Evolutionary conservation across 1,140 invertebrate species (phyloP), one percentile per base, ranked within the genome.

Genomic region (Andricus grossulariae): DNA sequence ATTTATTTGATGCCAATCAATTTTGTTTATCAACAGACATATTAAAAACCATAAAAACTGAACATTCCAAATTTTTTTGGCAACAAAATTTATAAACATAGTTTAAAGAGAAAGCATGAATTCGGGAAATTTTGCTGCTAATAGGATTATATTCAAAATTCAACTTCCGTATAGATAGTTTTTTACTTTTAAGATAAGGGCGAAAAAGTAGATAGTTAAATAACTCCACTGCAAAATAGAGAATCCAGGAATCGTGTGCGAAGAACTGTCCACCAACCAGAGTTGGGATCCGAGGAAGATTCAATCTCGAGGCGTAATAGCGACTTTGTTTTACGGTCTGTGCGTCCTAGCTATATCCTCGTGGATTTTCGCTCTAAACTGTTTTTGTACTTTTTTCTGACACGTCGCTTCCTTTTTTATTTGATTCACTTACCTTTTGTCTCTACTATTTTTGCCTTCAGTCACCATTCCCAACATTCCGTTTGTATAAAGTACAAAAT

Each of bases 281-380:
- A 66, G 16, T 16, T 39, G 13, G 21, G 21, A 32, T 13, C 15
- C 19, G 11, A 66, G 72, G 76, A 79, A 81, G 82, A 83, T 83
- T 77, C 21, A 79, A 83, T 80, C 82, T 79, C 8, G 73, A 79
- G 73, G 73, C 21, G 75, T 71, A 79, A 80, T 83, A 80, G 77
- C 77, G 50, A 77, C 74, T 54, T 71, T 79, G 77, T 79, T 83
- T 83, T 81, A 83, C 82, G 82, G 77, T 83, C 73, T 71, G 70
- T 81, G 82, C 75, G 57, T 80, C 71, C 49, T 11, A 77, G 13
- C 76, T 74, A 32, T 73, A 77, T 79, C 75, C 79, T 82, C 74
- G 79, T 57, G 21, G 66, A 75, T 78, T 82, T 73, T 45, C 50
- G 10, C 72, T 80, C 76, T 55, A 71, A 21, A 72, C 55, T 73